Conservation (phyloP, 2,113 vertebrate genomes). For the Ursus arctos region DNA sequence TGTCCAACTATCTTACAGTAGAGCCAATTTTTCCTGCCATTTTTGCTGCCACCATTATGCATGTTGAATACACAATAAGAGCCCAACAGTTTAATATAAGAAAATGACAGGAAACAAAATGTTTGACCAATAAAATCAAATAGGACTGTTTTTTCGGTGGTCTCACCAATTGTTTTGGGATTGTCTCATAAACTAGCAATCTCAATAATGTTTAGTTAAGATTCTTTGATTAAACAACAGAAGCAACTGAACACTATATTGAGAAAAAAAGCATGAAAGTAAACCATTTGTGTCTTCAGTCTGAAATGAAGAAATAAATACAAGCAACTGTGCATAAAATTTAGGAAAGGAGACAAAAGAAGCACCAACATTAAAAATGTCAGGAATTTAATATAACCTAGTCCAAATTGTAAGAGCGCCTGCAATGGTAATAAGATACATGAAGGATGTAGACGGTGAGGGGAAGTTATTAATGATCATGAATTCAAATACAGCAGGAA, state of each 20-base stretch:
- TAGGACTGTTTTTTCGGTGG: background rate
- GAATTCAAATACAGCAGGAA: slow-evolving; percentile 15
- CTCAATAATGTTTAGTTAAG: background rate
- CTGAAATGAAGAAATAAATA: slow-evolving; percentile 34
- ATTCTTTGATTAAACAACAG: background rate
- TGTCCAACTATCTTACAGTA: background rate
- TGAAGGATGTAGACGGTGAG: background rate
- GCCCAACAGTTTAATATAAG: background rate
- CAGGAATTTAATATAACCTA: slow-evolving; percentile 31
- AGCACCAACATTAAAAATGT: background rate
- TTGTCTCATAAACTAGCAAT: background rate
- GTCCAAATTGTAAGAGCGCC: background rate
- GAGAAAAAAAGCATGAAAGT: slow-evolving; percentile 13
- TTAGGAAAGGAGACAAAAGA: background rate
- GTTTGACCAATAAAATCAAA: background rate
- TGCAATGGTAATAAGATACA: slow-evolving; percentile 25
- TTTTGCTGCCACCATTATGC: background rate
- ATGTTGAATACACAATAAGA: background rate
- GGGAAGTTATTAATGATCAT: background rate
- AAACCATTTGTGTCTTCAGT: background rate
- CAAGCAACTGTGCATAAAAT: background rate
- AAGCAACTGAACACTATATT: background rate
- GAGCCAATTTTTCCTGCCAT: background rate
- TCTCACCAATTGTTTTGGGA: background rate
- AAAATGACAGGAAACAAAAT: background rate